Percentiles rank a stretch among this genome's conserved stretches.
phyloP scores from a whole-genome alignment of 2,888 invertebrate genomes.

The Ceramica pisi region DNA sequence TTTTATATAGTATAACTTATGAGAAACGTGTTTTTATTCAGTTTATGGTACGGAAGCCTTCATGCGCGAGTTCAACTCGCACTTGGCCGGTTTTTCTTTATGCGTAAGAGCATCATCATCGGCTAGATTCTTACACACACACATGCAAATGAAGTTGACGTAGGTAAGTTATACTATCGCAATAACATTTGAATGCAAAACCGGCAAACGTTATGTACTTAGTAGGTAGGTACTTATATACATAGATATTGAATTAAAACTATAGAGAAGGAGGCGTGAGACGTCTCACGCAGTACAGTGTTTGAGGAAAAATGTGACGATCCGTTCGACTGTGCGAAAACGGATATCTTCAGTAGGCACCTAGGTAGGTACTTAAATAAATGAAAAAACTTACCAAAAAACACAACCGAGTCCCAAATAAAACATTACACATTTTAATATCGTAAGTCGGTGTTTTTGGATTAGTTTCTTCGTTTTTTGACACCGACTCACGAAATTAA shows the following conservation, averaged over 20 bases:
- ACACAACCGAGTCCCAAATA: too few species aligned
- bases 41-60: too few species aligned
- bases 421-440: too few species aligned
- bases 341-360: neutral
- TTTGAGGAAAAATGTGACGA: slow-evolving; percentile 46
- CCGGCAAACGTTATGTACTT: slow-evolving; percentile 9
- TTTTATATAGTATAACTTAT: too few species aligned
- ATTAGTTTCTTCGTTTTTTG: too few species aligned
- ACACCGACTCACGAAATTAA: too few species aligned
- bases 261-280: slow-evolving; percentile 29
- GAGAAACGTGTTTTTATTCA: too few species aligned
- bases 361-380: neutral
- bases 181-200: slow-evolving; percentile 47
- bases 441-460: too few species aligned
- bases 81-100: too few species aligned
- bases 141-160: slow-evolving; percentile 28
- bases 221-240: too few species aligned
- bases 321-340: neutral
- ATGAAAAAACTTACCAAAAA: too few species aligned
- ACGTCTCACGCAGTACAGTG: slow-evolving; percentile 33
- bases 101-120: slow-evolving; percentile 20
- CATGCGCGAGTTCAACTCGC: too few species aligned
- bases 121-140: slow-evolving; percentile 30
- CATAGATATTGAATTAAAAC: slow-evolving; percentile 15
- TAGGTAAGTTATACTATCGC: slow-evolving; percentile 13